Evolutionary conservation across 2,797 vertebrate genomes (phyloP).

Genomic region (Morus bassanus): DNA sequence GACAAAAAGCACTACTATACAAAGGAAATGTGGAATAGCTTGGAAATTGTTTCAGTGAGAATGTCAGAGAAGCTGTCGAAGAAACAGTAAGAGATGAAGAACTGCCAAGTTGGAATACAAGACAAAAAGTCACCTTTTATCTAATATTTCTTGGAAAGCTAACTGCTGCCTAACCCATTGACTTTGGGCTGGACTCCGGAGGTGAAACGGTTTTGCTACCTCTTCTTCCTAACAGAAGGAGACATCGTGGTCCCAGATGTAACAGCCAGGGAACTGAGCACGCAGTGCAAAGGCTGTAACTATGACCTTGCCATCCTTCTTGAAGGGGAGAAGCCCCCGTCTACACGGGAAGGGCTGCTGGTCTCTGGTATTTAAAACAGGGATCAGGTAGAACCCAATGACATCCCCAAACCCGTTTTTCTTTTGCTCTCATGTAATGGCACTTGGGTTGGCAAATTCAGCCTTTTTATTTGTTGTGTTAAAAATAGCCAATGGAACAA

Average conservation of each 20-base stretch:
- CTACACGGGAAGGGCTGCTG: not conserved
- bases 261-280: not conserved
- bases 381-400: not conserved
- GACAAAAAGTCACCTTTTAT: not conserved
- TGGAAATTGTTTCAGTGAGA: not conserved
- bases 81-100: not conserved
- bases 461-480: not conserved
- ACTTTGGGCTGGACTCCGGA: not conserved
- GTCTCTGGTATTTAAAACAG: not conserved
- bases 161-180: not conserved
- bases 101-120: not conserved
- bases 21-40: not conserved
- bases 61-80: not conserved
- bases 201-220: not conserved
- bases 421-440: not conserved
- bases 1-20: not conserved
- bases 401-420: not conserved
- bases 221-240: not conserved
- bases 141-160: not conserved
- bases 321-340: not conserved
- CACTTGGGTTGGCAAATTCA: not conserved
- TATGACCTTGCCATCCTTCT: not conserved
- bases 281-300: not conserved
- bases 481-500: not conserved
- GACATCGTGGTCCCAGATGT: not conserved